These are phyloP conservation scores for Pogonocichla stellata DNA, from an alignment of 2,113 vertebrate genomes.

Conservation along the genomic window DNA sequence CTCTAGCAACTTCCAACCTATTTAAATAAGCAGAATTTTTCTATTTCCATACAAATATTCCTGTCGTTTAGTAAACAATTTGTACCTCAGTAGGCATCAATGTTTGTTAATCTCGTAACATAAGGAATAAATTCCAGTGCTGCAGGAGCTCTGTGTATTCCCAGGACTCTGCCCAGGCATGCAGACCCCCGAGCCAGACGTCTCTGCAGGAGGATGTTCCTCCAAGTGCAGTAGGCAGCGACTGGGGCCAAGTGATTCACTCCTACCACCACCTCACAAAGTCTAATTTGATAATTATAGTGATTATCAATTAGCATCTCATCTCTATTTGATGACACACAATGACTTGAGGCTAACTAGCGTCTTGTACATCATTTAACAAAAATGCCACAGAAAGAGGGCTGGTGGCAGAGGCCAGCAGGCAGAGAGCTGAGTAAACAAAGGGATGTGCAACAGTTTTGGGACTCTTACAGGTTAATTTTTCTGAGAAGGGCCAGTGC, in stretches of 20 bases:
- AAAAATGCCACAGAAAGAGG: neutral
- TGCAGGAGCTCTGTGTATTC: neutral
- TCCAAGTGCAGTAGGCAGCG: neutral
- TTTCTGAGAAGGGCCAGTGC: neutral
- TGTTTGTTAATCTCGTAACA: constrained; percentile 22
- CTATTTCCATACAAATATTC: constrained; percentile 32
- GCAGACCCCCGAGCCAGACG: neutral
- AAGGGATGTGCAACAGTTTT: neutral
- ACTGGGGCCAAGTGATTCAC: neutral
- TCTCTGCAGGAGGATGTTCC: neutral
- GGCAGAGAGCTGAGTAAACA: neutral
- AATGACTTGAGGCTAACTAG: constrained; percentile 28
- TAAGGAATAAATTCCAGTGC: neutral
- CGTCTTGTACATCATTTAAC: neutral
- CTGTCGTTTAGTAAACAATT: constrained; percentile 1
- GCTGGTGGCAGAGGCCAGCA: neutral
- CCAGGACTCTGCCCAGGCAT: neutral
- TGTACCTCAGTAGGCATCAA: neutral
- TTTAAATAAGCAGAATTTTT: constrained; percentile 35
- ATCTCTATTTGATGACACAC: constrained; percentile 30
- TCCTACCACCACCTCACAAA: neutral
- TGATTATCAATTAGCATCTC: constrained; percentile 55
- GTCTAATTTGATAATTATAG: constrained; percentile 36
- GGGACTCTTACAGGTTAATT: neutral
- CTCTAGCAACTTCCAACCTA: constrained; percentile 15